Evolutionary conservation across 1,140 invertebrate species (phyloP).

Genomic region (Calliopsis andreniformis): DNA sequence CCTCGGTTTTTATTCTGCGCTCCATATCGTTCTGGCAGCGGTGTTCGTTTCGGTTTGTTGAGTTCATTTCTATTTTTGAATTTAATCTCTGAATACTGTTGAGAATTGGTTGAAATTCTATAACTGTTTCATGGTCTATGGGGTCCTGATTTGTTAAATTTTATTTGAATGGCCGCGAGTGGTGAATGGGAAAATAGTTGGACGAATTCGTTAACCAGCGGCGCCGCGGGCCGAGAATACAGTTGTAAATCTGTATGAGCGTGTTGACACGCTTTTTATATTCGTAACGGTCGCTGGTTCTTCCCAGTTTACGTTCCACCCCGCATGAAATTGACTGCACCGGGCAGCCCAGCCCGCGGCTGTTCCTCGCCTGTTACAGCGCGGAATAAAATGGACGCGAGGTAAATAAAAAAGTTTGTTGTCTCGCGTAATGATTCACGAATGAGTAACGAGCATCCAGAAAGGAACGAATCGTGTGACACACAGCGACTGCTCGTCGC

Average conservation of each 20-base stretch:
- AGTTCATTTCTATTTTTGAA: not conserved
- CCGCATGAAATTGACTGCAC: slow-evolving; percentile 10
- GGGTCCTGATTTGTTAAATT: no score
- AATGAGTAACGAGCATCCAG: slow-evolving; percentile 13
- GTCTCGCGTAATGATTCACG: slow-evolving; percentile 42
- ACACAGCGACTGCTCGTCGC: not conserved
- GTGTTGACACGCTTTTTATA: slow-evolving; percentile 59
- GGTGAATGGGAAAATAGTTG: no score
- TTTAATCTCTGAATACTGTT: no score
- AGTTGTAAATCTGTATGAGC: slow-evolving; percentile 55
- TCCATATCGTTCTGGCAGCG: not conserved
- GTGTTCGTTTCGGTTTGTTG: not conserved
- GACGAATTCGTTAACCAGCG: no score
- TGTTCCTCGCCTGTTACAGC: not conserved
- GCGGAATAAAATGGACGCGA: slow-evolving; percentile 9
- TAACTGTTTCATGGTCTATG: no score
- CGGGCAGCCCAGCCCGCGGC: not conserved
- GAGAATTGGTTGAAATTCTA: no score
- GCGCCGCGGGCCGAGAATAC: slow-evolving; percentile 13
- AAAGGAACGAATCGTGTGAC: slow-evolving; percentile 18
- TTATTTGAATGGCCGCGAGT: no score
- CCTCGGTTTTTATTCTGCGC: slow-evolving; percentile 50
- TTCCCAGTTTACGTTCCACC: slow-evolving; percentile 7
- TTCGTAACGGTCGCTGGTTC: slow-evolving; percentile 33
- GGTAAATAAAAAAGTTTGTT: slow-evolving; percentile 24